These are phyloP conservation scores for Drosophila anomelani DNA, from an alignment of 2,888 invertebrate genomes.

Conservation along the genomic window DNA sequence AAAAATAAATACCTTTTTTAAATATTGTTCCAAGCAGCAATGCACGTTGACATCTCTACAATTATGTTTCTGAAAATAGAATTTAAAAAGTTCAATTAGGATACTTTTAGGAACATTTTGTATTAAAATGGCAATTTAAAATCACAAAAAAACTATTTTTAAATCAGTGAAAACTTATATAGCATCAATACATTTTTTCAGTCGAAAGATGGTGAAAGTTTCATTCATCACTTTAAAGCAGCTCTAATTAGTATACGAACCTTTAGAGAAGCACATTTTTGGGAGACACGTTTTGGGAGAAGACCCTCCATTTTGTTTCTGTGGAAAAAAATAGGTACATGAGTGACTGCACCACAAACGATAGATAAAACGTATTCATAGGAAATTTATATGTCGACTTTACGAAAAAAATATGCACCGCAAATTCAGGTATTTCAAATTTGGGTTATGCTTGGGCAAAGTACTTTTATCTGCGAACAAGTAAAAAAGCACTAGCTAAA, in stretches of 20 bases:
- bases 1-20: background rate
- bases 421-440: constrained; percentile 71
- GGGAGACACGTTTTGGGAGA: background rate
- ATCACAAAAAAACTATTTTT: background rate
- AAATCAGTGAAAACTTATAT: constrained; percentile 14
- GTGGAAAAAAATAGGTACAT: background rate
- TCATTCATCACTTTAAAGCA: constrained; percentile 9
- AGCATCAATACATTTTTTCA: constrained; percentile 26
- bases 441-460: constrained; percentile 83
- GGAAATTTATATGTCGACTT: constrained; percentile 57
- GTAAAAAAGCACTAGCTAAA: constrained; percentile 83
- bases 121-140: background rate
- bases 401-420: constrained; percentile 82
- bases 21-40: background rate
- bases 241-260: background rate
- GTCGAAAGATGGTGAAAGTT: constrained; percentile 34
- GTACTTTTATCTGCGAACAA: constrained; percentile 79
- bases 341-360: background rate
- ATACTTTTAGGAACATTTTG: background rate
- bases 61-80: background rate
- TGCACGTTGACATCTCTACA: background rate
- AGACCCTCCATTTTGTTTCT: constrained; percentile 29
- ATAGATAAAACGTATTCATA: background rate
- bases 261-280: background rate
- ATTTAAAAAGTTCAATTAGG: background rate